phyloP scores from a whole-genome alignment of 1,140 invertebrate species.

The Vanessa tameamea region DNA sequence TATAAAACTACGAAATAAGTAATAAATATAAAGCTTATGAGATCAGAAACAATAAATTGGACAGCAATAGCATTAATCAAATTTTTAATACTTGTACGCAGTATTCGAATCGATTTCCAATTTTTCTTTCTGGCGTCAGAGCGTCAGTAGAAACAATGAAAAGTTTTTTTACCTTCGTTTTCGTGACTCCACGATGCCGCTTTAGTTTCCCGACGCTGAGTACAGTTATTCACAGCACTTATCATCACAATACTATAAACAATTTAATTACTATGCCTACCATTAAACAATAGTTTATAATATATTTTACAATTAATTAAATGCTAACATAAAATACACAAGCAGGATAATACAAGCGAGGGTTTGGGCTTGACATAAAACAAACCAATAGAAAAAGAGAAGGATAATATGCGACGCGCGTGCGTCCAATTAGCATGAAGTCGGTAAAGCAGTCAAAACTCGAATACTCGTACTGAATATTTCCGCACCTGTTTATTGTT shows the following conservation, averaged over 20 bases:
- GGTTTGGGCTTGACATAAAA: slow-evolving; percentile 76
- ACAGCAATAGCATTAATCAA: not conserved
- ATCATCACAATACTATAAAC: slow-evolving; percentile 79
- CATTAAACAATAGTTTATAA: slow-evolving; percentile 62
- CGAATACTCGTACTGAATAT: slow-evolving; percentile 26
- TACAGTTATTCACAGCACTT: slow-evolving; percentile 80
- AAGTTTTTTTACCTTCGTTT: slow-evolving; percentile 80
- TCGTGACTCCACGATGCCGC: slow-evolving; percentile 80
- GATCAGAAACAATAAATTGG: not conserved
- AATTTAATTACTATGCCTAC: slow-evolving; percentile 64
- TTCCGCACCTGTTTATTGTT: not conserved
- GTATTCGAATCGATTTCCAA: slow-evolving; percentile 58
- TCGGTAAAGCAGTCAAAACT: slow-evolving; percentile 63
- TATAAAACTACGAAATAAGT: slow-evolving; percentile 13
- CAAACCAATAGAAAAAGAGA: slow-evolving; percentile 77
- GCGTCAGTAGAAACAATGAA: slow-evolving; percentile 76
- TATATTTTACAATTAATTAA: slow-evolving; percentile 59
- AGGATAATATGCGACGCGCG: slow-evolving; percentile 66
- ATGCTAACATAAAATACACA: slow-evolving; percentile 74
- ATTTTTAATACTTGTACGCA: slow-evolving; percentile 12
- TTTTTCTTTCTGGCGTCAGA: slow-evolving; percentile 54
- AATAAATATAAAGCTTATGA: not conserved
- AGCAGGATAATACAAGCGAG: slow-evolving; percentile 71
- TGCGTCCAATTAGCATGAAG: slow-evolving; percentile 58
- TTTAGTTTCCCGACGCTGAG: slow-evolving; percentile 77